Evolutionary conservation across 1,140 invertebrate genomes (phyloP), one percentile per base, ranked within the genome.

Genomic region (Neodiprion pinetum): DNA sequence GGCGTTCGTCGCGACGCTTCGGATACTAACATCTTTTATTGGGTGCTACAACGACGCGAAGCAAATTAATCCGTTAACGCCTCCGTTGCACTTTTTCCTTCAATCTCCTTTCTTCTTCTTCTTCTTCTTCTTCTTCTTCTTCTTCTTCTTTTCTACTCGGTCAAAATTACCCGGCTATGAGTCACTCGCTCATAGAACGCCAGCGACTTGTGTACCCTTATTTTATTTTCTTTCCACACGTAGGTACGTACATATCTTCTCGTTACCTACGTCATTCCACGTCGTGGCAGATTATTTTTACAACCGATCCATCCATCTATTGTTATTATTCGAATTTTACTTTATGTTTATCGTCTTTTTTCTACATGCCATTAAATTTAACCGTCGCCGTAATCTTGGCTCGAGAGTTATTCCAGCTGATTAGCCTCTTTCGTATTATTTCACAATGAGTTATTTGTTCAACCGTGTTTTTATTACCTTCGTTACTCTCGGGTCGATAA

Each of bases 21-120:
- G 5, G 28, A 40, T 61, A 61, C 53, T 61, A 61, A 61, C 53
- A 61, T 61, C 53, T 61, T 61, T 61, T 61, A 61, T 61, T 61
- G 53, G 53, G 53, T 61, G 53, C 53, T 11, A 61, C 53, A 61
- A 61, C 53, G 53, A 61, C 53, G 53, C n/a, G 11, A 61, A 61
- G 53, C 53, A 61, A 61, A 61, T 61, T 61, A 61, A 61, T 61
- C 53, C 53, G 53, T 61, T 61, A 61, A 61, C 53, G 53, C 53
- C 53, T 9, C 4, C 53, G 53, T 61, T 17, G 53, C n/a, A 17
- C 53, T 17, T 61, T 61, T 61, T 14, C n/a, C n/a, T 61, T n/a
- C n/a, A 17, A 12, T 17, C n/a, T 61, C 9, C 9, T 61, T 9
- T 61, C 53, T 14, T 17, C n/a, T 61, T 61, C 9, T 61, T 9